Conservation (phyloP, 2,113 vertebrate species). For the Rafetus swinhoei region DNA sequence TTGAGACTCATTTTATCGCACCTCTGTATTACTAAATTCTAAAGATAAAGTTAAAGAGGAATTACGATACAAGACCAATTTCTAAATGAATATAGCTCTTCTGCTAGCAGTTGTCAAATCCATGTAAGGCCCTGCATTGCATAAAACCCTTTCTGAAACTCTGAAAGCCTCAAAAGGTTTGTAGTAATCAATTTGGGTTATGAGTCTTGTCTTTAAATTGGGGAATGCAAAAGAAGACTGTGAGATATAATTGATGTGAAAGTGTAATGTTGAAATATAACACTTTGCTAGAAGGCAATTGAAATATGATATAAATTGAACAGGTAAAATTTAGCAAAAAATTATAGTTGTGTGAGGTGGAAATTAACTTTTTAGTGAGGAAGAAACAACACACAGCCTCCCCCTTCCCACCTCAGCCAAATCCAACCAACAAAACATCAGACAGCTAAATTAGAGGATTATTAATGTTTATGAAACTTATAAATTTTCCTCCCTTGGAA, state of each 20-base stretch:
- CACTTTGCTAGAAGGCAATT: not conserved
- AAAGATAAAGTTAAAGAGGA: constrained; percentile 1
- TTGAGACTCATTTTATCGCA: not conserved
- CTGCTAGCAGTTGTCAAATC: constrained; percentile 30
- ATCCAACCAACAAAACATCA: not conserved
- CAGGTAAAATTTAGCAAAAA: not conserved
- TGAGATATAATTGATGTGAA: not conserved
- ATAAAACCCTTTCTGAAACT: constrained; percentile 21
- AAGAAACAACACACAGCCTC: not conserved
- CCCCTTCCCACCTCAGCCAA: not conserved
- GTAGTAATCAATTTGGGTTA: not conserved
- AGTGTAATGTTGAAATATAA: not conserved
- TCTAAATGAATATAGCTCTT: constrained; percentile 8
- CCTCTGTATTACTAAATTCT: constrained; percentile 5
- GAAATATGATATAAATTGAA: not conserved
- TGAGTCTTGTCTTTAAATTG: not conserved
- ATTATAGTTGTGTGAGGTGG: not conserved
- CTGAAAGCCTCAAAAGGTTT: constrained; percentile 2
- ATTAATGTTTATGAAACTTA: not conserved
- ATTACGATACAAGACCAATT: not conserved
- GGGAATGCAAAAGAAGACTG: not conserved
- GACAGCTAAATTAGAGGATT: accelerated
- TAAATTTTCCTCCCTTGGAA: not conserved
- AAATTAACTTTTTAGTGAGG: not conserved
- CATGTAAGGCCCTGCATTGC: constrained; percentile 4